phyloP scores from a whole-genome alignment of 1,140 invertebrate species.

The Cylas formicarius region DNA sequence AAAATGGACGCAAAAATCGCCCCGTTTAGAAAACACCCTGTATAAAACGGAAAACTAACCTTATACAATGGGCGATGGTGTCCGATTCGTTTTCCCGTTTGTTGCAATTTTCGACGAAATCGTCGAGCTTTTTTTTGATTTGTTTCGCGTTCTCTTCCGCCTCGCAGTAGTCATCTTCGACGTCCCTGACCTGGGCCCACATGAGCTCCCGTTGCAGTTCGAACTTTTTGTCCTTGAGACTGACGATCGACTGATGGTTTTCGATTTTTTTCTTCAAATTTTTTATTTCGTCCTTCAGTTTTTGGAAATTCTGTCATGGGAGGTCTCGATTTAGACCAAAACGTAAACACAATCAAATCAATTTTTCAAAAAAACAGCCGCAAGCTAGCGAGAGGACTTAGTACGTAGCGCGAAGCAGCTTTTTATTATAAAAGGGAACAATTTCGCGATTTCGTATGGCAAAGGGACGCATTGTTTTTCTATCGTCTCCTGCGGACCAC shows the following conservation, averaged over 20 bases:
- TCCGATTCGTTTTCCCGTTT: constrained; percentile 6
- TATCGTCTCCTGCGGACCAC: too few species aligned
- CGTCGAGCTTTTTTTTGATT: constrained; percentile 18
- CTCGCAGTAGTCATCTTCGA: constrained; percentile 24
- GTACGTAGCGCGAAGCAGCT: not conserved
- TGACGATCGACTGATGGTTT: constrained; percentile 25
- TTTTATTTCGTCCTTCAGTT: constrained; percentile 24
- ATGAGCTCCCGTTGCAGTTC: constrained; percentile 27
- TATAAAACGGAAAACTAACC: not conserved
- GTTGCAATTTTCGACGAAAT: constrained; percentile 14
- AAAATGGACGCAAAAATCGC: too few species aligned
- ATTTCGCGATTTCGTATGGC: too few species aligned
- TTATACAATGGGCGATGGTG: not conserved
- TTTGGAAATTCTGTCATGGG: constrained; percentile 20
- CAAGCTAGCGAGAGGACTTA: not conserved
- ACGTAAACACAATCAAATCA: too few species aligned
- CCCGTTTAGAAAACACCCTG: not conserved
- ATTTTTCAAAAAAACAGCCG: constrained; percentile 4
- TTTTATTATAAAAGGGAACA: too few species aligned
- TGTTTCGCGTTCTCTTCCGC: constrained; percentile 22
- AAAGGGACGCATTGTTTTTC: too few species aligned
- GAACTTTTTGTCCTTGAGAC: constrained; percentile 22
- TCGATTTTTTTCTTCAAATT: constrained; percentile 28
- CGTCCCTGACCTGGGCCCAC: constrained; percentile 32
- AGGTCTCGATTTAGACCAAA: too few species aligned